Evolutionary conservation across 2,113 vertebrate species (phyloP), one percentile per base, ranked within the genome.

Genomic region (Neodontobutis hainanensis): DNA sequence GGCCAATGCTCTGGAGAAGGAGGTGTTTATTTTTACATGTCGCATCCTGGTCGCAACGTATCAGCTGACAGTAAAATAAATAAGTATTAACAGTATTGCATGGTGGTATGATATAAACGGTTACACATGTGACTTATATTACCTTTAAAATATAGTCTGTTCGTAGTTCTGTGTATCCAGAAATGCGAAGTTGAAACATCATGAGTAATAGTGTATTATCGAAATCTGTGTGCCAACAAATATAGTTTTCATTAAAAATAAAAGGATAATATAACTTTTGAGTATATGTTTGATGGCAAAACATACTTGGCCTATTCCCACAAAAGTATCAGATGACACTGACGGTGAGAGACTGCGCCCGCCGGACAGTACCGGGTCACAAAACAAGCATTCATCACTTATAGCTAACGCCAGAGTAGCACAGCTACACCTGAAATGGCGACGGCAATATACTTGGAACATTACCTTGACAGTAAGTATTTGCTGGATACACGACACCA

Each of bases 391-490:
- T 57, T 15, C 47, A 43, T 34, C 32, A 53, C 11, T 46, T 46
- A 42, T 53, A 56, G 78, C 81, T 84, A 86, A 76, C 55, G 19
- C 51, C n/a, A 49, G 36, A 65, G 35, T 44, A 59, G 73, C 82
- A 52, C 65, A 75, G 83, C 81, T 78, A 70, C 48, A 72, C 52
- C 65, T 32, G 94, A 94, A 88, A 97, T 97, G 96, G 96, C 96
- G 93, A 96, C 95, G 38, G 96, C 96, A 78, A 95, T 98, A 91
- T 98, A 98, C 84, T 91, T 98, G 91, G 96, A 98, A 87, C 96
- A 98, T 91, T 98, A 98, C 84, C 93, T 98, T 79, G 96, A 98
- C 89, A 98, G 96, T 98, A 82, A 97, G 96, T 94, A 69, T 48
- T 1, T 1, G 0, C 6, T 3, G 0, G 9, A 46, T 4, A 19